A percentile compares a stretch with the other conserved stretches of the same genome.
These are phyloP conservation scores for Lepidocyrtoides sp. DNA, from an alignment of 2,888 invertebrate genomes.

Conservation along the genomic window DNA sequence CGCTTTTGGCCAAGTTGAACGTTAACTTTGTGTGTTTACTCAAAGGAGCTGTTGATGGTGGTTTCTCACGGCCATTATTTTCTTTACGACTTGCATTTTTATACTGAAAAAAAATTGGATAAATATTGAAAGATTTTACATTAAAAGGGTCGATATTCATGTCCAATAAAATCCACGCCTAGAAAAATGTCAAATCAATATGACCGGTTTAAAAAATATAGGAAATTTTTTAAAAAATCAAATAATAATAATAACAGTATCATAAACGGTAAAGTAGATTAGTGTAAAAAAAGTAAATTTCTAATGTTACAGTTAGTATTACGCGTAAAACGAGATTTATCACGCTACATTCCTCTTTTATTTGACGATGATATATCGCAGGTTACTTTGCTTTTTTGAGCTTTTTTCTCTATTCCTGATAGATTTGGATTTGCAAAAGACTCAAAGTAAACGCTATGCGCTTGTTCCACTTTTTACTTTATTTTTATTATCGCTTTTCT, in stretches of 20 bases:
- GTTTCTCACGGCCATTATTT: not conserved
- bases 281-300: not conserved
- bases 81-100: not conserved
- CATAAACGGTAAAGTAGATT: not conserved
- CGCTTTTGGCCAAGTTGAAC: not conserved
- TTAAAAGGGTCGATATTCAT: too few relatives aligned
- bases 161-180: conserved; percentile 38
- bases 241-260: not conserved
- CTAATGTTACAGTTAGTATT: not conserved
- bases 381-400: too few relatives aligned
- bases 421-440: not conserved
- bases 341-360: not conserved
- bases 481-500: not conserved
- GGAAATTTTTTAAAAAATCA: not conserved
- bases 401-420: not conserved
- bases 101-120: not conserved
- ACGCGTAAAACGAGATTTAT: not conserved
- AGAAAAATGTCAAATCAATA: conserved; percentile 14
- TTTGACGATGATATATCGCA: not conserved
- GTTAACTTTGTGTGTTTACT: not conserved
- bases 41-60: not conserved
- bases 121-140: not conserved
- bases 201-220: not conserved
- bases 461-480: not conserved
- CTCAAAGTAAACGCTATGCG: not conserved